phyloP scores from a whole-genome alignment of 2,113 vertebrate genomes.

The Mola mola region DNA sequence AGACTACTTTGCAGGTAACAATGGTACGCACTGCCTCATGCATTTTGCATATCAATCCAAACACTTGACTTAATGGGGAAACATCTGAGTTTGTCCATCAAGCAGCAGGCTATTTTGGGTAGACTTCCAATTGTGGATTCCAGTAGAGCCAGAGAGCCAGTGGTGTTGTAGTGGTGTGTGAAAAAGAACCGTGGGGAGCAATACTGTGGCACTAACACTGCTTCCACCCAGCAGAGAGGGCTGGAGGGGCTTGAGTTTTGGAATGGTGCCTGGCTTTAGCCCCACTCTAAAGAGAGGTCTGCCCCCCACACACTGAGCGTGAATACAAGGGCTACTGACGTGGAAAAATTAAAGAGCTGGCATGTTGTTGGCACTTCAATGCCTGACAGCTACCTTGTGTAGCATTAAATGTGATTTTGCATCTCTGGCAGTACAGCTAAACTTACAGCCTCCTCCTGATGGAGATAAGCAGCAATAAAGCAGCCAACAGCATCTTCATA shows the following conservation, averaged over 20 bases:
- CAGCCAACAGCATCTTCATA: background rate
- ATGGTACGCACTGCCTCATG: slow-evolving; percentile 16
- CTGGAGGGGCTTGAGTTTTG: slow-evolving; percentile 54
- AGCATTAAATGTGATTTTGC: slow-evolving; percentile 43
- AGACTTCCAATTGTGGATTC: slow-evolving; percentile 42
- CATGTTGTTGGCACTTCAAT: slow-evolving; percentile 64
- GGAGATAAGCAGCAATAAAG: slow-evolving; percentile 5
- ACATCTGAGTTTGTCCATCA: slow-evolving; percentile 51
- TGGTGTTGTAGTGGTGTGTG: slow-evolving; percentile 60
- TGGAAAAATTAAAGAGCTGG: slow-evolving; percentile 75
- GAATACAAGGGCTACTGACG: slow-evolving; percentile 72
- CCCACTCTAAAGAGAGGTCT: slow-evolving; percentile 64
- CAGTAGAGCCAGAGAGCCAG: slow-evolving; percentile 48
- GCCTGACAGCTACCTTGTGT: slow-evolving; percentile 50
- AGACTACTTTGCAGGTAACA: slow-evolving; percentile 25
- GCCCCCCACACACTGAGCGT: slow-evolving; percentile 61
- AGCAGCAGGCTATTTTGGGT: slow-evolving; percentile 43
- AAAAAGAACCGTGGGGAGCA: slow-evolving; percentile 61
- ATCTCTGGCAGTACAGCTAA: slow-evolving; percentile 29
- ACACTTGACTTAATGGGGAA: slow-evolving; percentile 38
- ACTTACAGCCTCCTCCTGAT: slow-evolving; percentile 8
- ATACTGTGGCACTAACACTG: slow-evolving; percentile 59
- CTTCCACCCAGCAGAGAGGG: slow-evolving; percentile 65
- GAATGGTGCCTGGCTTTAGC: slow-evolving; percentile 71
- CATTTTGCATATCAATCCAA: slow-evolving; percentile 39